Evolutionary conservation across 2,888 invertebrate genomes (phyloP).

Genomic region (Rosalia funebris): DNA sequence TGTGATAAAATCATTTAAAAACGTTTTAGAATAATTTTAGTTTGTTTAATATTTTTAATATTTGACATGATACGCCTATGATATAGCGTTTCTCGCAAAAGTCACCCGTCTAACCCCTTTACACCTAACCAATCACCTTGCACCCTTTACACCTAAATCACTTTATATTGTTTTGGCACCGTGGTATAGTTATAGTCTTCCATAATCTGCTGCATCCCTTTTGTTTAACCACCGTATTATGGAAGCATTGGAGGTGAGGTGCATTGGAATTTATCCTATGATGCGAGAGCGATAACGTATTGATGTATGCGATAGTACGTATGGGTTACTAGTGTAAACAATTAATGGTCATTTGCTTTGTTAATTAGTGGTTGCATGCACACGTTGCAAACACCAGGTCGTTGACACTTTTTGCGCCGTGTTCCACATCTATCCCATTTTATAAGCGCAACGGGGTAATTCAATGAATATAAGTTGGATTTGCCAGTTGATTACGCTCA

Average conservation of each 20-base stretch:
- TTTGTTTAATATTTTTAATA: too few relatives aligned
- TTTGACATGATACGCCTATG: too few relatives aligned
- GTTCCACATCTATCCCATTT: slow-evolving; percentile 16
- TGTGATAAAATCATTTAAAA: too few relatives aligned
- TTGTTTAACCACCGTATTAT: slow-evolving; percentile 11
- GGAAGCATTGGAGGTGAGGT: slow-evolving; percentile 14
- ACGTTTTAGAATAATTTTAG: too few relatives aligned
- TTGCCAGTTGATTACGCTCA: slow-evolving; percentile 32
- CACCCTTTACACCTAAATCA: too few relatives aligned
- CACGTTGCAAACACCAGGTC: slow-evolving; percentile 35
- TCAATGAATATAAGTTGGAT: slow-evolving; percentile 24
- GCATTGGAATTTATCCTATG: slow-evolving; percentile 27
- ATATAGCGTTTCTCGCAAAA: too few relatives aligned
- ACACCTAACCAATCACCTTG: too few relatives aligned
- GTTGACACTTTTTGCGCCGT: slow-evolving; percentile 35
- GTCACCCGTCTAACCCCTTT: too few relatives aligned
- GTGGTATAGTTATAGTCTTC: background rate
- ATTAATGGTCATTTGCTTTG: slow-evolving; percentile 48
- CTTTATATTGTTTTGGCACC: too few relatives aligned
- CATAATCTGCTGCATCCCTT: background rate
- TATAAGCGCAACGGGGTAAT: slow-evolving; percentile 2
- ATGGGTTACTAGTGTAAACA: slow-evolving; percentile 48
- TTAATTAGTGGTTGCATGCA: slow-evolving; percentile 44
- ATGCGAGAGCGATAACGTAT: slow-evolving; percentile 31
- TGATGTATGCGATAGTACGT: slow-evolving; percentile 24